Conservation (phyloP, 92 coral and sea anemone genomes). For the Meandrina meandrites region DNA sequence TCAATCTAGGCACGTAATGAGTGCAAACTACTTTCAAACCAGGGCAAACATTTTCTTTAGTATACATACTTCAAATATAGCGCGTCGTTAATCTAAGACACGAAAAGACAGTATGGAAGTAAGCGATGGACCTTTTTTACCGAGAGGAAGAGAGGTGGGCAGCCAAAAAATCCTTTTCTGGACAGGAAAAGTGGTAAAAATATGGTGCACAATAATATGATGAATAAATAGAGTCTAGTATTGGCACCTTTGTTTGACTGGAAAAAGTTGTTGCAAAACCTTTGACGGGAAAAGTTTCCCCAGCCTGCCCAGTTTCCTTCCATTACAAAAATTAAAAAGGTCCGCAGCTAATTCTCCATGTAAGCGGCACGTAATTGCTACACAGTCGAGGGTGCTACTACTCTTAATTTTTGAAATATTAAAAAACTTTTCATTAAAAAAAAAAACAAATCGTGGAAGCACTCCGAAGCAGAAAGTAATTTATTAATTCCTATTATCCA, state of each 20-base stretch:
- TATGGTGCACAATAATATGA: background rate
- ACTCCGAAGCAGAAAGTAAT: background rate
- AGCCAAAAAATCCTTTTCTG: background rate
- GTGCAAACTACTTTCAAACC: background rate
- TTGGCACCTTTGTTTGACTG: background rate
- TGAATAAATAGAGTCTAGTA: background rate
- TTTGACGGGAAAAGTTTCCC: too few species aligned
- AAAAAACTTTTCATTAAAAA: background rate
- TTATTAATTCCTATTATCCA: background rate
- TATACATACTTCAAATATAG: background rate
- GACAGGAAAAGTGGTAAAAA: background rate
- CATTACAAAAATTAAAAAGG: background rate
- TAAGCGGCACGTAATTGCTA: background rate
- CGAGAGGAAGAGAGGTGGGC: background rate
- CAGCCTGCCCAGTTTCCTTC: background rate
- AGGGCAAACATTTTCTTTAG: background rate
- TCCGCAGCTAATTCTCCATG: background rate
- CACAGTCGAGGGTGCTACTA: slow-evolving; percentile 9
- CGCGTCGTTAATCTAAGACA: background rate
- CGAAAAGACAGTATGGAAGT: background rate
- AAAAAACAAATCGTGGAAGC: too few species aligned
- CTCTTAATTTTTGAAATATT: background rate
- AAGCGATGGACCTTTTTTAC: background rate
- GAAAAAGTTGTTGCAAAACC: background rate
- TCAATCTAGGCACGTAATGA: background rate